phyloP scores from a whole-genome alignment of 2,113 vertebrate genomes.

The Percina caprodes region DNA sequence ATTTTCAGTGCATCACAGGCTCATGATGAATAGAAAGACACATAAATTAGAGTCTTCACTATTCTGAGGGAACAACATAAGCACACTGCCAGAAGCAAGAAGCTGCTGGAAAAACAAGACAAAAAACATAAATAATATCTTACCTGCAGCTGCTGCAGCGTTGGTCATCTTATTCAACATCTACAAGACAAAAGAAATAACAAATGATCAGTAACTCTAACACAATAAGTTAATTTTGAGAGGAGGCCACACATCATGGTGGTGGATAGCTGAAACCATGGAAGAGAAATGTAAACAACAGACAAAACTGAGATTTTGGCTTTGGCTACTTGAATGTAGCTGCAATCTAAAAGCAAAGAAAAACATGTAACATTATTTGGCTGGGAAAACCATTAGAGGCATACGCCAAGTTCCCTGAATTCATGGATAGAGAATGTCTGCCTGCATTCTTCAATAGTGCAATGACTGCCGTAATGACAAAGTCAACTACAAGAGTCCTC shows the following conservation, averaged over 20 bases:
- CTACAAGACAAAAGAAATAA: conserved; percentile 80
- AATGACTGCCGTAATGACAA: conserved; percentile 23
- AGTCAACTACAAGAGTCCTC: neutral
- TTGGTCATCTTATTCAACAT: conserved; percentile 81
- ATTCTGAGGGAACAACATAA: neutral
- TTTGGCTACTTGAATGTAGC: conserved; percentile 4
- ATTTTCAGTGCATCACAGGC: neutral
- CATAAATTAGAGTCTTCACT: neutral
- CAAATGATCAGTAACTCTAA: conserved; percentile 16
- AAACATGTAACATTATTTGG: neutral
- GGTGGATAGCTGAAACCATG: neutral
- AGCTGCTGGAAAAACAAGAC: neutral
- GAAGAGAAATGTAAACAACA: neutral
- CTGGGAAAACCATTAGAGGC: conserved; percentile 15
- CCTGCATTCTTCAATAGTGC: neutral
- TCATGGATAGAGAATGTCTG: conserved; percentile 20
- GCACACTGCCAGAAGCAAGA: neutral
- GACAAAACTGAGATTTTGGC: neutral
- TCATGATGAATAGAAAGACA: neutral
- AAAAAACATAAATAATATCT: conserved; percentile 49
- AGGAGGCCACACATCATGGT: neutral
- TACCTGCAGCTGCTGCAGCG: conserved; percentile 85
- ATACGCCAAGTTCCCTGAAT: conserved; percentile 6
- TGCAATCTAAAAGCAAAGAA: neutral
- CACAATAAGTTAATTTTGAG: neutral